phyloP scores from a whole-genome alignment of 2,888 invertebrate genomes.

The Limnephilus auricula region DNA sequence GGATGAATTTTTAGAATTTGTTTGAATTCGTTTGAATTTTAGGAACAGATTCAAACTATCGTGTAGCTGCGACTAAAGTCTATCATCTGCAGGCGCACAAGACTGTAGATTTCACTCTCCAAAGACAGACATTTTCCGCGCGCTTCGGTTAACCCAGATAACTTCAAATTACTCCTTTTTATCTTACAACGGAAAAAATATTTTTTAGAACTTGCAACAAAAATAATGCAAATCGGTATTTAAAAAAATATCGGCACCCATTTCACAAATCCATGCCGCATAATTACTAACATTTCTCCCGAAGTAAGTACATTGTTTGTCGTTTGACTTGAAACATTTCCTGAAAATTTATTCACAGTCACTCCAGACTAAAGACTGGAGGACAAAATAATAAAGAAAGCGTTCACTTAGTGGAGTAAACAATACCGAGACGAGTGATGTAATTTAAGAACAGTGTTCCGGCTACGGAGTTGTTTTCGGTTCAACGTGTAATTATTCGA shows the following conservation, averaged over 20 bases:
- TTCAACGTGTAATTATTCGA: neutral
- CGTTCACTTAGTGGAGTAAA: neutral
- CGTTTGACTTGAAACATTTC: neutral
- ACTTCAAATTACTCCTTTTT: too few species aligned
- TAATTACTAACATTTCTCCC: neutral
- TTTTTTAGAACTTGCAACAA: neutral
- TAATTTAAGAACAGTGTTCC: conserved; percentile 7
- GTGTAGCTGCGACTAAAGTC: too few species aligned
- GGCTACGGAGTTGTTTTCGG: neutral
- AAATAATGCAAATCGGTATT: neutral
- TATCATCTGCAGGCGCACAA: too few species aligned
- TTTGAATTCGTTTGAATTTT: too few species aligned
- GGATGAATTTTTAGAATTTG: too few species aligned
- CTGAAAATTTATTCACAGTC: neutral
- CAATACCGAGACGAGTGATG: neutral
- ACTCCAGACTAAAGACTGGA: neutral
- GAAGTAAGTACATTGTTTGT: neutral
- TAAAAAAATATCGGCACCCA: neutral
- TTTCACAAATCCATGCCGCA: neutral
- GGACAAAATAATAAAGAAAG: neutral
- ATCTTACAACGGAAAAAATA: neutral
- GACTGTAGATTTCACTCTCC: too few species aligned
- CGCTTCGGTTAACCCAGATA: too few species aligned
- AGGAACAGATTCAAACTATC: too few species aligned
- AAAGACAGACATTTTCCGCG: too few species aligned